Percentiles rank a stretch among this genome's conserved stretches.
Evolutionary conservation across 2,113 vertebrate genomes (phyloP).

Genomic region (Microtus oregoni): DNA sequence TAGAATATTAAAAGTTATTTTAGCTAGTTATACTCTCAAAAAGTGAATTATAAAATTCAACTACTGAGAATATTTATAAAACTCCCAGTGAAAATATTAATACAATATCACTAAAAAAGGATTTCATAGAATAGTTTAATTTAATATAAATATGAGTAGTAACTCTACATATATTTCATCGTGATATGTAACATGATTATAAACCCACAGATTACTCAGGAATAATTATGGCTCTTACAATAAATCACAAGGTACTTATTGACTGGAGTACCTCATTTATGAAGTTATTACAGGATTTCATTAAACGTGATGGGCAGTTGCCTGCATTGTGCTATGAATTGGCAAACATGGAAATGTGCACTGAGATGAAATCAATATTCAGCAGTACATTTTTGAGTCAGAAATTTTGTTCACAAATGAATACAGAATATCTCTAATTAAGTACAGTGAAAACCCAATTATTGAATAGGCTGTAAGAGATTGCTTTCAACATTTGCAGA

Average conservation of each 20-base stretch:
- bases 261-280: constrained; percentile 50
- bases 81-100: not conserved
- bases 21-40: not conserved
- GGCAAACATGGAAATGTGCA: constrained; percentile 35
- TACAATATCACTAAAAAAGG: not conserved
- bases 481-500: constrained; percentile 28
- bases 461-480: not conserved
- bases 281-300: constrained; percentile 35
- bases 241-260: constrained; percentile 19
- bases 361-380: constrained; percentile 33
- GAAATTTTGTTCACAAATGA: constrained; percentile 12
- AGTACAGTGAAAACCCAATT: constrained; percentile 38
- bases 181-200: constrained; percentile 13
- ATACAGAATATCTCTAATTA: constrained; percentile 52
- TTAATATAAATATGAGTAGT: not conserved
- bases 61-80: not conserved
- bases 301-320: constrained; percentile 11
- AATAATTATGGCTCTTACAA: constrained; percentile 41
- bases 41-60: not conserved
- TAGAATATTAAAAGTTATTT: not conserved
- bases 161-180: not conserved
- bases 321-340: not conserved
- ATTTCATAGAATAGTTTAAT: not conserved
- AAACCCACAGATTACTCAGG: constrained; percentile 5
- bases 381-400: not conserved